These are phyloP conservation scores for Gadopsis bispinosus DNA, from an alignment of 2,797 vertebrate species.

Conservation along the genomic window DNA sequence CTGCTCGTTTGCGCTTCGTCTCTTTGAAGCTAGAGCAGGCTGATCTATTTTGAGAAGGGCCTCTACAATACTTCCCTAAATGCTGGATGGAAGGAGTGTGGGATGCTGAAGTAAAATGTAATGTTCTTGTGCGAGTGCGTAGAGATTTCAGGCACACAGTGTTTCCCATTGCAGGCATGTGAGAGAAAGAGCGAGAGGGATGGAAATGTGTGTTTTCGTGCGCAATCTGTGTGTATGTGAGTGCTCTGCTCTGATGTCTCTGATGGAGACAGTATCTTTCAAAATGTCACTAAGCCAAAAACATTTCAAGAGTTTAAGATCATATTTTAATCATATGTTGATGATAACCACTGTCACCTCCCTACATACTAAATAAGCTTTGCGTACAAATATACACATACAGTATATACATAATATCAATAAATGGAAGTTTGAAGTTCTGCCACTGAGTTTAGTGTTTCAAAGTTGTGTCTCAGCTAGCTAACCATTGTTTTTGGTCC, in stretches of 20 bases:
- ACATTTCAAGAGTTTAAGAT: neutral
- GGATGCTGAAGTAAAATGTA: conserved; percentile 28
- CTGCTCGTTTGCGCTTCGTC: conserved; percentile 60
- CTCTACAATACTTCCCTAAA: conserved; percentile 54
- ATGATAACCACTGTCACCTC: neutral
- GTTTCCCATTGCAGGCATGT: neutral
- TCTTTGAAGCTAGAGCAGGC: conserved; percentile 57
- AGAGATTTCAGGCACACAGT: conserved; percentile 29
- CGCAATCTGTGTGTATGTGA: neutral
- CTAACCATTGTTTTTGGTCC: neutral
- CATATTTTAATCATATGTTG: neutral
- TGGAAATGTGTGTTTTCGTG: conserved; percentile 11
- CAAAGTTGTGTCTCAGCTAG: neutral
- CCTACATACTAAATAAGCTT: neutral
- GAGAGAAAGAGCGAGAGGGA: neutral
- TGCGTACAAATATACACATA: neutral
- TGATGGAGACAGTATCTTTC: neutral
- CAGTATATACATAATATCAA: neutral
- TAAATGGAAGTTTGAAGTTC: neutral
- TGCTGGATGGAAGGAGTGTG: conserved; percentile 40
- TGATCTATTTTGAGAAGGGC: conserved; percentile 62
- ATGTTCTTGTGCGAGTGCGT: conserved; percentile 7
- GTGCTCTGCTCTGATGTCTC: neutral
- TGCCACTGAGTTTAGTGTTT: neutral
- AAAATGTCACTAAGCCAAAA: conserved; percentile 4